Base-by-base conservation (phyloP, 1,140 invertebrate species). In the Philotrypesis tridentata region DNA sequence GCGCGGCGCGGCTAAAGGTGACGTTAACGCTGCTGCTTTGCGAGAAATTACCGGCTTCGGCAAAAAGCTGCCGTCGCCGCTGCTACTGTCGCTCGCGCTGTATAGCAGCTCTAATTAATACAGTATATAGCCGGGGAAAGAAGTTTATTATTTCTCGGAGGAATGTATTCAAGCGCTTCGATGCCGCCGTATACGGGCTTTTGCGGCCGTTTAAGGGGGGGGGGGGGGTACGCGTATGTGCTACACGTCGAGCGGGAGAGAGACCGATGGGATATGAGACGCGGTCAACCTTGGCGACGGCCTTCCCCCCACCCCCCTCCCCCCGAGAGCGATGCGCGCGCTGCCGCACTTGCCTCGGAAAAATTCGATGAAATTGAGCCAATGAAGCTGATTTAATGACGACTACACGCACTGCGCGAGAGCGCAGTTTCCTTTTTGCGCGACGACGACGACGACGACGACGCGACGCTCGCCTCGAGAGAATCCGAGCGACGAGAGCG, bases 301-400 rank as follows among this genome's bases (percentile, higher is more conserved):
- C 33, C 79, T 65, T 65, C 79, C 17, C 67, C 67, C n/a, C n/a
- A n/a, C n/a, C n/a, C n/a, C n/a, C n/a, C n/a, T n/a, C n/a, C n/a
- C n/a, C n/a, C n/a, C n/a, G n/a, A n/a, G n/a, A 27, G 9, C 6
- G 33, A 63, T 63, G 78, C 31, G 31, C 78, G 55, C 78, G 55
- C 72, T 72, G 61, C 17, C 72, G 55, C n/a, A n/a, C n/a, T n/a
- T n/a, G n/a, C n/a, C n/a, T 40, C 1, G 55, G 55, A 74, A 80
- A 80, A 80, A 71, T 80, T 80, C 48, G 25, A 65, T 61, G 61
- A 65, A 80, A 73, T 80, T 65, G 37, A 74, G 70, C 73, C 79
- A 73, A 67, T 67, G 60, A 73, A 61, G n/a, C 40, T 72, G 70
- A 72, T 23, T 79, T 71, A 71, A 71, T 71, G 43, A 71, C 29